Conservation (phyloP, 2,888 invertebrate species). For the Apotomis turbidana region DNA sequence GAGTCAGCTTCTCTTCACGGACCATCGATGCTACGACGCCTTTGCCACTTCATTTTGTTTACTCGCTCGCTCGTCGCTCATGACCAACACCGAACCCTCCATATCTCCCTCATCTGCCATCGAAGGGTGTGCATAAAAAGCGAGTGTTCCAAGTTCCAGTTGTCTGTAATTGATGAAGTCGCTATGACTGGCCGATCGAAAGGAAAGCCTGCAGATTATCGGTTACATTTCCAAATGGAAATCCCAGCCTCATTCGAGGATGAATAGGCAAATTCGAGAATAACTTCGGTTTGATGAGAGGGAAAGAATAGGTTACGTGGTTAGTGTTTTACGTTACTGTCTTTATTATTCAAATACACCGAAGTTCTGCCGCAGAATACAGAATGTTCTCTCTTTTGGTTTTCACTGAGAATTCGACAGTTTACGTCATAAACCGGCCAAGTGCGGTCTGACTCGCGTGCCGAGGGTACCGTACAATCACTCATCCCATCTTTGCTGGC, state of each 20-base stretch:
- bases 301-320: too few relatives aligned
- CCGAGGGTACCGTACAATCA: too few relatives aligned
- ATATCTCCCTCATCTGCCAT: constrained; percentile 40
- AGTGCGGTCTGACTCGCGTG: too few relatives aligned
- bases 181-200: constrained; percentile 21
- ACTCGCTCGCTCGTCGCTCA: constrained; percentile 1
- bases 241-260: constrained; percentile 23
- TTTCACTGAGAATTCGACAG: too few relatives aligned
- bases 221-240: constrained; percentile 29
- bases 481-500: too few relatives aligned
- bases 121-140: constrained; percentile 42
- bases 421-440: too few relatives aligned
- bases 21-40: not conserved
- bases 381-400: too few relatives aligned
- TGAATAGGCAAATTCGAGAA: constrained; percentile 10
- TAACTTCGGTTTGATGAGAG: too few relatives aligned
- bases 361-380: too few relatives aligned
- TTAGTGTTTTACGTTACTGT: too few relatives aligned
- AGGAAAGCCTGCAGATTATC: constrained; percentile 31
- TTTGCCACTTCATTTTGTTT: not conserved
- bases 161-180: constrained; percentile 41
- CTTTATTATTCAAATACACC: too few relatives aligned
- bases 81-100: not conserved
- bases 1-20: too few relatives aligned
- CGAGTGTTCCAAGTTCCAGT: constrained; percentile 26